phyloP scores from a whole-genome alignment of 2,113 vertebrate species.

The Sminthopsis crassicaudata region DNA sequence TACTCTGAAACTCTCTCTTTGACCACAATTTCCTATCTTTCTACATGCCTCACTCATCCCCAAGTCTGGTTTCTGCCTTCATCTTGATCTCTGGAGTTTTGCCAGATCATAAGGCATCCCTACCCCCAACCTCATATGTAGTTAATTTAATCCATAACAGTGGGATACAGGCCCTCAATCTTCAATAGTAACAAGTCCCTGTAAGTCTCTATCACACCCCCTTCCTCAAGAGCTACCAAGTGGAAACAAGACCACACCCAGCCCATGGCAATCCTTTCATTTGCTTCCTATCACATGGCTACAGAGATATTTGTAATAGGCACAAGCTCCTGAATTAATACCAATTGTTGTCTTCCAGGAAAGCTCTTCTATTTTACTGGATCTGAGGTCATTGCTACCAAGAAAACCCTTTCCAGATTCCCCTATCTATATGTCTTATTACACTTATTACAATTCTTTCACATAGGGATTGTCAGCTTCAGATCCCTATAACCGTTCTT shows the following conservation, averaged over 20 bases:
- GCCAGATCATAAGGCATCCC: background rate
- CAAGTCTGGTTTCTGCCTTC: background rate
- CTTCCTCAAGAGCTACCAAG: background rate
- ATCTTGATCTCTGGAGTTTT: background rate
- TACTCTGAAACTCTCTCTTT: background rate
- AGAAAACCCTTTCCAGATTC: background rate
- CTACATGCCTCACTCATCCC: background rate
- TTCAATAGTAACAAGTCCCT: background rate
- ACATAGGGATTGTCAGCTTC: background rate
- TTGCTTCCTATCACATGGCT: too few relatives aligned
- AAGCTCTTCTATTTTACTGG: background rate
- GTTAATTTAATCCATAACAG: background rate
- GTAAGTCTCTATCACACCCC: background rate
- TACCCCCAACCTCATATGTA: background rate
- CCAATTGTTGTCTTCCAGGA: background rate
- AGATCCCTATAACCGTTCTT: background rate
- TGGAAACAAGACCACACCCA: background rate
- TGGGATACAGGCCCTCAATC: background rate
- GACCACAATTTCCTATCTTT: background rate
- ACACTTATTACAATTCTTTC: background rate
- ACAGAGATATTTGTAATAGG: background rate
- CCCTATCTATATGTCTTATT: background rate
- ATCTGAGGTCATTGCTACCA: background rate
- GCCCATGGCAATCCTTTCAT: too few relatives aligned
- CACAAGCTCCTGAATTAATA: background rate